Conservation (phyloP, 2,113 vertebrate genomes). For the Urocolius indicus region DNA sequence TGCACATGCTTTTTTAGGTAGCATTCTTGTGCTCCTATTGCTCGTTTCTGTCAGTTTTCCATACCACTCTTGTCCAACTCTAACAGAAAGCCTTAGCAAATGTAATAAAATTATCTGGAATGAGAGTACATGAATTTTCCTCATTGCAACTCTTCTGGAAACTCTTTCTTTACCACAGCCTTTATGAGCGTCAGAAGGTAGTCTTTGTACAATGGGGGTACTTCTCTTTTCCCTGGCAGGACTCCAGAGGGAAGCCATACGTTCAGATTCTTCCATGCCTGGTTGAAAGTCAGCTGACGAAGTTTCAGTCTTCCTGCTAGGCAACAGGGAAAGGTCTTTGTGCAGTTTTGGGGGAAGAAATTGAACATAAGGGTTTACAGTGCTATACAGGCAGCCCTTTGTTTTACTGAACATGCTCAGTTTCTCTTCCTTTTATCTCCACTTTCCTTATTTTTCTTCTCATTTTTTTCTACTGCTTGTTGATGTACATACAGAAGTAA, state of each 20-base stretch:
- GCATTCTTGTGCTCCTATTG: not conserved
- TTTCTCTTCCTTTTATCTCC: not conserved
- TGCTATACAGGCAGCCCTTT: not conserved
- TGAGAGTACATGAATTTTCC: not conserved
- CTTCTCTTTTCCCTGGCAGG: not conserved
- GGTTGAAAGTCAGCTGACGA: not conserved
- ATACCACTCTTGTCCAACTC: not conserved
- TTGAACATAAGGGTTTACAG: not conserved
- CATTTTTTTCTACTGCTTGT: not conserved
- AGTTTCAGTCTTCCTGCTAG: not conserved
- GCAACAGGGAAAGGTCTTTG: not conserved
- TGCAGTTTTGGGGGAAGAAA: not conserved
- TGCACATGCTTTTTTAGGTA: not conserved
- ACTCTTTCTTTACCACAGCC: not conserved
- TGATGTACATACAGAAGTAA: not conserved
- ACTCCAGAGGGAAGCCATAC: not conserved
- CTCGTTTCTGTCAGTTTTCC: not conserved
- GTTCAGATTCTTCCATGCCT: not conserved
- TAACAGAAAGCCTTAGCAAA: not conserved
- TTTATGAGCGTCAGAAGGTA: not conserved
- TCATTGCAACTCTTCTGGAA: not conserved
- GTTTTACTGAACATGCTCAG: not conserved
- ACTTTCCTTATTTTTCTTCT: not conserved
- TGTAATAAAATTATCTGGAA: not conserved
- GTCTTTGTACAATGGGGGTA: not conserved